Conservation (phyloP, 2,797 vertebrate species). For the Rhinella marina region DNA sequence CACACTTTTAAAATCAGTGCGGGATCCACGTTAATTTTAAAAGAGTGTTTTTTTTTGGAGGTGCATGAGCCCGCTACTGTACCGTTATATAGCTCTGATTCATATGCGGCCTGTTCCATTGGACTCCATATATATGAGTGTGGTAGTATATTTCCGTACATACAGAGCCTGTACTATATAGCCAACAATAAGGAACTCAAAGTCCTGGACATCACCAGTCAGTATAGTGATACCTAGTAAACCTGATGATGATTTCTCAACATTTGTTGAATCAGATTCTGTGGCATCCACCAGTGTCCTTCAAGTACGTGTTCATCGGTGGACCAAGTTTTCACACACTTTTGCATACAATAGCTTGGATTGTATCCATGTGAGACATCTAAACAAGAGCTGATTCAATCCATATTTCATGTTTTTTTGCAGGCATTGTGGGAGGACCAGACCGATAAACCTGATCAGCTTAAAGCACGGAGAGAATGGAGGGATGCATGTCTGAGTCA, state of each 20-base stretch:
- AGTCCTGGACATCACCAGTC: too few species aligned
- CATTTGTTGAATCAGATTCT: background rate
- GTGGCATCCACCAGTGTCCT: background rate
- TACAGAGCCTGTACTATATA: too few species aligned
- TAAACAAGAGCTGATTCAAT: constrained; percentile 26
- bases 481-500: constrained; percentile 84
- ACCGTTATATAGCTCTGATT: too few species aligned
- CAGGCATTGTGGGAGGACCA: constrained; percentile 86
- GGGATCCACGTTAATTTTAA: too few species aligned
- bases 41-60: too few species aligned
- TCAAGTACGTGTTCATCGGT: background rate
- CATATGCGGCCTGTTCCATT: too few species aligned
- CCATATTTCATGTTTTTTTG: constrained; percentile 50
- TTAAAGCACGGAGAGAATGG: constrained; percentile 82
- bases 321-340: background rate
- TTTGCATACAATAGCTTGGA: background rate
- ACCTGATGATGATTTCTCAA: background rate
- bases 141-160: too few species aligned
- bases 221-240: background rate
- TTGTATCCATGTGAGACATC: constrained; percentile 1
- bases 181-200: too few species aligned
- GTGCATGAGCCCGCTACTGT: too few species aligned
- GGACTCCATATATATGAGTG: too few species aligned
- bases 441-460: constrained; percentile 78
- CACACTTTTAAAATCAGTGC: too few species aligned